Base-by-base conservation (phyloP, 2,113 vertebrate genomes). In the Gymnorhina tibicen region DNA sequence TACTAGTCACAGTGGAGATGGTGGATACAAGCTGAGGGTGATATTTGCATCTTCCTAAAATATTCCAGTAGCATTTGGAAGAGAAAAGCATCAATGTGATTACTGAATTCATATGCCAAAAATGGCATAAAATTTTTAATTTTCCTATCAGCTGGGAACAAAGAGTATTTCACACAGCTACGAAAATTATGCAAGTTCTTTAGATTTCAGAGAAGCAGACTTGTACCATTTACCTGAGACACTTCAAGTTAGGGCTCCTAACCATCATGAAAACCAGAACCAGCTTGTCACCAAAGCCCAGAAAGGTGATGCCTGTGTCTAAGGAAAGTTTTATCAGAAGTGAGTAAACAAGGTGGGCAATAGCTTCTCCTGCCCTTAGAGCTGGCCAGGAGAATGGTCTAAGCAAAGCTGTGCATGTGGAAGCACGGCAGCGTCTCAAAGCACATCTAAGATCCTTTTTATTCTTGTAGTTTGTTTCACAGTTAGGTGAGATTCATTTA, bases 401-500 rank as follows among this genome's bases (percentile, higher is more conserved):
- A 77, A 90, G 44, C 68, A 77, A 70, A 80, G 44, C 42, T 70
- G 7, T 47, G 50, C 0, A 0, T 70, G 63, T 0, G 3, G 24
- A 86, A 93, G 59, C 64, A 84, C 2, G 0, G 68, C 42, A 64
- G 37, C 56, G 59, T 74, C 68, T 95, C 63, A 90, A 80, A 90
- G 56, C 47, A 60, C 2, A 2, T 35, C 39, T 52, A 55, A 79
- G 72, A 87, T 69, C 33, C 59, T 67, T 93, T 85, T 69, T 44
- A 77, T 35, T 86, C 35, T 39, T 2, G 0, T 6, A 30, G 72
- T 72, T 84, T 77, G 49, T 60, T 95, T 94, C 64, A 93, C 58
- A 68, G 44, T 80, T 94, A 92, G 53, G 60, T 75, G 83, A 94
- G 69, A 76, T 87, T 91, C 78, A 82, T 91, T 89, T 89, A 93